Base-by-base conservation (phyloP, 2,113 vertebrate genomes). In the Oryzias javanicus region DNA sequence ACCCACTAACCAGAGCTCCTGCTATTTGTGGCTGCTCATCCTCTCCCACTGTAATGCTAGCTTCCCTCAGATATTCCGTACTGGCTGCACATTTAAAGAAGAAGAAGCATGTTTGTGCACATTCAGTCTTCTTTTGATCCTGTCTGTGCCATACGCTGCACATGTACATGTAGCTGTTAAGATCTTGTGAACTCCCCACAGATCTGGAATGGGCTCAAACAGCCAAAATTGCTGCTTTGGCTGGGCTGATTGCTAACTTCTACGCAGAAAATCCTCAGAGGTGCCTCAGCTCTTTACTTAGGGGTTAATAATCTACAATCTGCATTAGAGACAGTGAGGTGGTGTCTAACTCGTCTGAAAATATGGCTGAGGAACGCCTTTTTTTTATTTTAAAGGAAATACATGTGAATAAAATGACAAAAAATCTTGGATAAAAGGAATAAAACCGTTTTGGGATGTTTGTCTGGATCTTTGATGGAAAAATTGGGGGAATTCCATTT, bases 21-120 rank as follows among this genome's bases (percentile, higher is more conserved):
- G 55, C 72, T 80, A 80, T 84, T 83, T 86, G 74, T 41, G 76
- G 74, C 74, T 53, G 79, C 72, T 84, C 82, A 85, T 87, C 81
- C 78, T 72, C 76, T 89, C 55, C 80, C 73, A 67, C 40, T 51
- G 60, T 72, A 50, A 77, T 80, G 51, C 60, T 55, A 68, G 54
- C 17, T 1, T 27, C 22, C 44, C 19, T 60, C 56, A 61, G 18
- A 60, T 45, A 57, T 62, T 59, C 49, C 55, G 42, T 1, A 35
- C 3, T 12, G 35, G 40, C 29, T 51, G 27, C 48, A 24, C 45
- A 14, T 60, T 6, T 15, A 17, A 27, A 49, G 49, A 51, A 17
- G 41, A 47, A 17, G 41, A 47, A 4, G 57, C 41, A 44, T 64
- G 40, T 51, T 35, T 18, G 18, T 61, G 47, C 55, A 27, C 14